Evolutionary conservation across 2,888 invertebrate species (phyloP).

Genomic region (Heliothis peltigera): DNA sequence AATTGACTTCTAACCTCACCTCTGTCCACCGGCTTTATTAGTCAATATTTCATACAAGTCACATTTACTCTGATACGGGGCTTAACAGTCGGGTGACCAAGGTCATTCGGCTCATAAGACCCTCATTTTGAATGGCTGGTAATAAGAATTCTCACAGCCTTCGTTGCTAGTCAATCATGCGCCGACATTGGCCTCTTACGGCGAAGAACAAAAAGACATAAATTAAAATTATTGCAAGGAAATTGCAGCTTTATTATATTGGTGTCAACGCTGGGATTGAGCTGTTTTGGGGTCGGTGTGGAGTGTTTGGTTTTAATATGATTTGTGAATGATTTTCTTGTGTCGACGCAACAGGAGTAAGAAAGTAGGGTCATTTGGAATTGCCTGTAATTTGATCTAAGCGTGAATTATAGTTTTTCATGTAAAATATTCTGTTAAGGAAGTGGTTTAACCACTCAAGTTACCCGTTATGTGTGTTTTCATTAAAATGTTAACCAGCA

Average conservation of each 20-base stretch:
- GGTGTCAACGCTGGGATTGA: constrained; percentile 25
- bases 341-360: constrained; percentile 1
- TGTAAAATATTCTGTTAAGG: too few species aligned
- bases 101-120: constrained; percentile 51
- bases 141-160: constrained; percentile 62
- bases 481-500: too few species aligned
- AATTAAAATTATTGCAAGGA: constrained; percentile 51
- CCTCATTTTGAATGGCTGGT: constrained; percentile 54
- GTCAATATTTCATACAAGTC: constrained; percentile 40
- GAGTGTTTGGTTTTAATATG: constrained; percentile 31
- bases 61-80: constrained; percentile 27
- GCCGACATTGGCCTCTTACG: constrained; percentile 58
- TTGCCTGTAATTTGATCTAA: background rate
- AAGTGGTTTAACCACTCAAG: too few species aligned
- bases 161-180: constrained; percentile 57
- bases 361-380: constrained; percentile 7
- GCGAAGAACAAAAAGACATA: constrained; percentile 59
- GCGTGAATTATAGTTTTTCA: too few species aligned
- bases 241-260: constrained; percentile 46
- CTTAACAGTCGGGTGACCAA: constrained; percentile 30
- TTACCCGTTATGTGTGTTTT: too few species aligned
- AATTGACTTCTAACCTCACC: constrained; percentile 42
- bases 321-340: constrained; percentile 11
- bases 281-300: constrained; percentile 9
- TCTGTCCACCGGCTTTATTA: constrained; percentile 30